These are phyloP conservation scores for Ambastaia sidthimunki DNA, from an alignment of 2,797 vertebrate species.

Conservation along the genomic window DNA sequence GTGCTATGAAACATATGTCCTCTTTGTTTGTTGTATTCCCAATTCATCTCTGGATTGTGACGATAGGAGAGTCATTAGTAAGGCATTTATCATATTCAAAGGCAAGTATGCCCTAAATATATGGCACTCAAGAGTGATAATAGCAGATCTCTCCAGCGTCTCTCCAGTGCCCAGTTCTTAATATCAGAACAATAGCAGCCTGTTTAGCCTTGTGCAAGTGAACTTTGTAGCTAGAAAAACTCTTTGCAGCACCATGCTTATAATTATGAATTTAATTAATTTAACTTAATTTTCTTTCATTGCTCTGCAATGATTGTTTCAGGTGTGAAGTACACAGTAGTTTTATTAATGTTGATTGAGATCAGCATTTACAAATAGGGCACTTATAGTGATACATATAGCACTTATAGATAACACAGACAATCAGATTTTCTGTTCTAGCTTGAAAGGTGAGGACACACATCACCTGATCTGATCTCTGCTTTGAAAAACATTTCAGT, in stretches of 20 bases:
- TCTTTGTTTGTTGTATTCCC: conserved; percentile 54
- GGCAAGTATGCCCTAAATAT: conserved; percentile 51
- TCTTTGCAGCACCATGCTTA: not conserved
- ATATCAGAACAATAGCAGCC: conserved; percentile 33
- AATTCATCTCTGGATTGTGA: conserved; percentile 45
- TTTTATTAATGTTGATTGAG: not conserved
- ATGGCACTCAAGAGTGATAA: conserved; percentile 37
- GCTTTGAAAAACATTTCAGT: not conserved
- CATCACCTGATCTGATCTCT: not conserved
- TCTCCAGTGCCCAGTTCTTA: conserved; percentile 31
- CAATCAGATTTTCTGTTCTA: not conserved
- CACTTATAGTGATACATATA: not conserved
- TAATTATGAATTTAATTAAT: not conserved
- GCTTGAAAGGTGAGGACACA: not conserved
- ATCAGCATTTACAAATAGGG: not conserved
- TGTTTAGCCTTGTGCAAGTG: conserved; percentile 14
- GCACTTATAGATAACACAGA: not conserved
- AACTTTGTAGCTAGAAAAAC: not conserved
- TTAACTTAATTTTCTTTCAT: not conserved
- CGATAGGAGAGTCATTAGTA: conserved; percentile 48
- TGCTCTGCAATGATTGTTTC: not conserved
- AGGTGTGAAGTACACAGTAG: not conserved
- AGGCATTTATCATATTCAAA: conserved; percentile 58
- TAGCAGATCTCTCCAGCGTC: conserved; percentile 25
- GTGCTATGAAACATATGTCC: conserved; percentile 52